These are phyloP conservation scores for Motacilla tschutschensis DNA, from an alignment of 2,113 vertebrate species.

Conservation along the genomic window DNA sequence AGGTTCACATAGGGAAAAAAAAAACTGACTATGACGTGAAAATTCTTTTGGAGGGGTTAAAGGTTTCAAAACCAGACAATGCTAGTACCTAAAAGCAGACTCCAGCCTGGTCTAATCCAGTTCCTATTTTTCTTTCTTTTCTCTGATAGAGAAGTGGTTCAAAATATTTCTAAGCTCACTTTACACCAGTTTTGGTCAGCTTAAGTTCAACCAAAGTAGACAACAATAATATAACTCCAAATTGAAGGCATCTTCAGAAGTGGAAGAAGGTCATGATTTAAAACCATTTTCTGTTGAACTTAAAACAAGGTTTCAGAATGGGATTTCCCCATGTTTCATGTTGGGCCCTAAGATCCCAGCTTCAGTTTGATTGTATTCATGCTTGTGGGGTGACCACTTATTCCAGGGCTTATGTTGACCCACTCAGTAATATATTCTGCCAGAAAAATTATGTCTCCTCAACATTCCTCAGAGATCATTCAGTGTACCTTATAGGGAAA, in stretches of 20 bases:
- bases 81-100: not conserved
- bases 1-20: not conserved
- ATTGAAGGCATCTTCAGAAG: not conserved
- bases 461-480: not conserved
- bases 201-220: not conserved
- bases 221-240: not conserved
- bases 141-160: not conserved
- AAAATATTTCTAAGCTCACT: not conserved
- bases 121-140: not conserved
- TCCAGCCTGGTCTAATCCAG: accelerated
- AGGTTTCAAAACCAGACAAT: not conserved
- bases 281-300: not conserved
- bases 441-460: not conserved
- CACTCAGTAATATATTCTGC: not conserved
- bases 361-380: not conserved
- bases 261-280: not conserved
- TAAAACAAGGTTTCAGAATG: not conserved
- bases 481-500: not conserved
- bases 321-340: not conserved
- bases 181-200: not conserved
- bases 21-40: not conserved
- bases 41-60: not conserved
- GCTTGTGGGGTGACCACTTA: not conserved
- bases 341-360: not conserved
- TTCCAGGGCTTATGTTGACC: not conserved